phyloP scores from a whole-genome alignment of 2,888 invertebrate genomes.

The Bellardia pandia region DNA sequence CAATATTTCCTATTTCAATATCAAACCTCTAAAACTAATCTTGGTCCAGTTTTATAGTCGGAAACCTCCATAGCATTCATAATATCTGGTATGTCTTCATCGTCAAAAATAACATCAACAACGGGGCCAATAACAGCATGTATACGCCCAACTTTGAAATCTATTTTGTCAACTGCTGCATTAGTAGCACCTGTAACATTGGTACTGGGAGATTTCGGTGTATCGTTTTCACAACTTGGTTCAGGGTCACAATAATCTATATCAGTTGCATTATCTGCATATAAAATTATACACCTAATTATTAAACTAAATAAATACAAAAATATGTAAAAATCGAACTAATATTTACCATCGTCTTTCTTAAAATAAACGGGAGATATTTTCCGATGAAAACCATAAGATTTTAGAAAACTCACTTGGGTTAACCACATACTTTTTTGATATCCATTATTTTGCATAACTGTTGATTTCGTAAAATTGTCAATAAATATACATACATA shows the following conservation, averaged over 20 bases:
- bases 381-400: not conserved
- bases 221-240: not conserved
- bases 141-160: constrained; percentile 74
- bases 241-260: constrained; percentile 8
- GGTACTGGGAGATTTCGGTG: no score
- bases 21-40: constrained; percentile 82
- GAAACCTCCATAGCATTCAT: constrained; percentile 93
- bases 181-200: not conserved
- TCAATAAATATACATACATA: no score
- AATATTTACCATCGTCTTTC: constrained; percentile 2
- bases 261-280: not conserved
- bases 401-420: not conserved
- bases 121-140: constrained; percentile 96
- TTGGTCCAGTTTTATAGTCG: constrained; percentile 86
- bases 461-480: not conserved
- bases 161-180: not conserved
- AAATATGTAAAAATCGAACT: not conserved
- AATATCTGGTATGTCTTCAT: constrained; percentile 90
- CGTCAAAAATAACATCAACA: constrained; percentile 95
- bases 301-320: not conserved
- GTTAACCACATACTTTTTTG: not conserved
- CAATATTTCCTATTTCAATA: not conserved
- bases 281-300: not conserved
- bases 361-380: not conserved
- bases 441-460: not conserved